Base-by-base conservation (phyloP, 2,888 invertebrate genomes). In the Ochlodes sylvanus region DNA sequence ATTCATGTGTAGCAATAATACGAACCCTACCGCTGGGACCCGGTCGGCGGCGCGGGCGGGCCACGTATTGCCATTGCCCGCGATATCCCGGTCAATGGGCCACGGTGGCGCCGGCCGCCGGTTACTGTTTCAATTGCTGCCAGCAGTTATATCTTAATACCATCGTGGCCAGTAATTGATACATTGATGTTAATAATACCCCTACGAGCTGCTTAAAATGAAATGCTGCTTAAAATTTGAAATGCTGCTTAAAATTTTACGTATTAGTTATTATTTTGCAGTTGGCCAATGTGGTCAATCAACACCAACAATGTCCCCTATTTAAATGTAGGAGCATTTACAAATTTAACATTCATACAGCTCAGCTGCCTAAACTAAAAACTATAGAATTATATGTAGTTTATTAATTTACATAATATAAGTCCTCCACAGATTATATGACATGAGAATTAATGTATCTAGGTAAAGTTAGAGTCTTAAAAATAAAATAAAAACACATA, bases 1-100 rank as follows among this genome's bases (percentile, higher is more conserved):
- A 61, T 34, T 47, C 34, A 61, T 61, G 61, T 61, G 15, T n/a
- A 21, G 38, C 62, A 62, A 62, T 62, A 62, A 62, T 52, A 62
- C 38, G 38, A 50, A 38, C 38, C 52, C 38, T 50, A 52, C 38
- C 41, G 19, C 3, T 27, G 27, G 27, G 27, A 27, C 27, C 27
- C 27, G 19, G 10, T 21, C 10, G 44, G n/a, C n/a, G n/a, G n/a
- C 32, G 21, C 5, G 19, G 10, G 41, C 10, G 44, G n/a, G 27
- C 41, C n/a, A 21, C 61, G 21, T 52, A 54, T 21, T 63, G 41
- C 42, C 63, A 54, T 21, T 63, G 41, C 42, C 63, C 54, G 52
- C 63, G 54, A 63, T 54, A 54, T 9, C 12, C 52, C 41, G 12
- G 62, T 0, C 34, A 42, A 27, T 42, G 42, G 58, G 60, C 27